Base-by-base conservation (phyloP, 2,797 vertebrate species). In the Intellagama lesueurii region DNA sequence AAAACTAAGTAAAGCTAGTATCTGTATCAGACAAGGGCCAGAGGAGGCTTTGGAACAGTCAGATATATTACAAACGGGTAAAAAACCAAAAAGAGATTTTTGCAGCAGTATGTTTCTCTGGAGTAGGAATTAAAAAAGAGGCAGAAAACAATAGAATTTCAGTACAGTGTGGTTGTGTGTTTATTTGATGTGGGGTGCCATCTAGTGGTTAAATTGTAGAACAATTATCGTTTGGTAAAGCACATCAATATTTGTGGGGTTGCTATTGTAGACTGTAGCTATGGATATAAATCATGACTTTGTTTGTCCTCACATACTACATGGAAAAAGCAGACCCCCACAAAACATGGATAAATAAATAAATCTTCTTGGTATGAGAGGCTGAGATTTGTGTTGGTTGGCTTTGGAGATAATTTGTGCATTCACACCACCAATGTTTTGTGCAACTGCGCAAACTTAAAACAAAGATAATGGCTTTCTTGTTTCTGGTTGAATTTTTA, bases 191-290 rank as follows among this genome's bases (percentile, higher is more conserved):
- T 85, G 52, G 52, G 5, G 19, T 85, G 83, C 88, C 88, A 89
- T 89, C 88, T 85, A 8, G 88, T 89, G 88, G 83, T 17, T 73
- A 73, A 81, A 89, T 49, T 24, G 30, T 24, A 80, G 68, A 81
- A 73, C 7, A 69, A 19, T 64, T 85, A 16, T 80, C 73, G 30
- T 8, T 14, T 75, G 32, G 49, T 22, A 81, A 47, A 86, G 28
- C 35, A 16, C 19, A 7, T 30, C 52, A 17, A 22, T 64, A 64
- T 19, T 9, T 64, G 60, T 4, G 60, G 2, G 60, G 4, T 5
- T 64, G 16, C 17, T 22, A 64, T 14, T 3, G 5, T 64, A 64
- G 60, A 22, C 60, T 8, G 26, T 14, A 72, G 19, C 69, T n/a
- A 30, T 9, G 19, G 60, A 22, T 64, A 14, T 6, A 64, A 64